These are phyloP conservation scores for pig (Sus scrofa) DNA, from an alignment of 2,113 vertebrate species.

Conservation along the genomic window T2T-Sscrofa CM000828.6:31723001-31723500, in stretches of 20 bases:
- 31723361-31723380: too few species aligned
- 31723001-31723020: not conserved
- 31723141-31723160: conserved; percentile 5
- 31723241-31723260: not conserved
- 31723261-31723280: not conserved
- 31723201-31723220: not conserved
- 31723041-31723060: not conserved
- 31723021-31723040: not conserved
- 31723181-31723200: not conserved
- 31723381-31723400: too few species aligned
- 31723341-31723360: too few species aligned
- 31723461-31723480: too few species aligned
- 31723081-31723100: not conserved
- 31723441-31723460: too few species aligned
- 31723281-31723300: conserved; percentile 60
- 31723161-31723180: not conserved
- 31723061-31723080: not conserved
- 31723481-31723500: too few species aligned
- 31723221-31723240: not conserved
- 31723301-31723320: not conserved
- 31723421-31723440: too few species aligned
- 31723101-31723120: not conserved
- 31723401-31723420: too few species aligned
- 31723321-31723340: too few species aligned
- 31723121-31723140: not conserved